Evolutionary conservation across 2,797 vertebrate species (phyloP).

Genomic region (Xyrichtys novacula): DNA sequence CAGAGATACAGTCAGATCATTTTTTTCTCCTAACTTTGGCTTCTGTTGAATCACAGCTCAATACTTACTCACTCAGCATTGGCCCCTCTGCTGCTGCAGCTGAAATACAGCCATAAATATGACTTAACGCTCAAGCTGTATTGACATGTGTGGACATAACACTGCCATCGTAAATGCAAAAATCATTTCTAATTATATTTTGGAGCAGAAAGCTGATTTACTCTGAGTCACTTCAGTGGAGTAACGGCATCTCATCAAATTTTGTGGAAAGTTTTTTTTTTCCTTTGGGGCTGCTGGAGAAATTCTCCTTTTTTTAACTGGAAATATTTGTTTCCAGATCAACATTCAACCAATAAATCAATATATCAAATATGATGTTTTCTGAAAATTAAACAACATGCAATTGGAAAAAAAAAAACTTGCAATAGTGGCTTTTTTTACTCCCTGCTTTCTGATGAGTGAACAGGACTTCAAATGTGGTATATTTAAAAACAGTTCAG

Average conservation of each 20-base stretch:
- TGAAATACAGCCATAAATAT: constrained; percentile 57
- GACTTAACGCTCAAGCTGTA: constrained; percentile 59
- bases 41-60: constrained; percentile 40
- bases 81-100: constrained; percentile 27
- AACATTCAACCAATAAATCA: too few relatives aligned
- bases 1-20: constrained; percentile 3
- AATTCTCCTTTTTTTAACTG: background rate
- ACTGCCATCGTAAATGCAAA: constrained; percentile 57
- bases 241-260: constrained; percentile 47
- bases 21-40: constrained; percentile 29
- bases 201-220: constrained; percentile 58
- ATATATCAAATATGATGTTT: constrained; percentile 3
- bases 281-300: too few relatives aligned
- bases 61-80: constrained; percentile 31
- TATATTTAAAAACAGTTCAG: background rate
- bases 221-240: constrained; percentile 48
- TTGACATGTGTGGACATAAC: constrained; percentile 62
- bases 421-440: background rate
- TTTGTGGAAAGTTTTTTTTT: constrained; percentile 4
- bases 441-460: background rate
- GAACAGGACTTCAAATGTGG: background rate
- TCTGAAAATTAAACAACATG: background rate
- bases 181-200: constrained; percentile 70
- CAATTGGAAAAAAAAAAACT: background rate
- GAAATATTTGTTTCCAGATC: constrained; percentile 11